Percentiles rank a stretch among this genome's conserved stretches.
Conservation (phyloP, 1,140 invertebrate genomes). For the Rhynchophorus ferrugineus region DNA sequence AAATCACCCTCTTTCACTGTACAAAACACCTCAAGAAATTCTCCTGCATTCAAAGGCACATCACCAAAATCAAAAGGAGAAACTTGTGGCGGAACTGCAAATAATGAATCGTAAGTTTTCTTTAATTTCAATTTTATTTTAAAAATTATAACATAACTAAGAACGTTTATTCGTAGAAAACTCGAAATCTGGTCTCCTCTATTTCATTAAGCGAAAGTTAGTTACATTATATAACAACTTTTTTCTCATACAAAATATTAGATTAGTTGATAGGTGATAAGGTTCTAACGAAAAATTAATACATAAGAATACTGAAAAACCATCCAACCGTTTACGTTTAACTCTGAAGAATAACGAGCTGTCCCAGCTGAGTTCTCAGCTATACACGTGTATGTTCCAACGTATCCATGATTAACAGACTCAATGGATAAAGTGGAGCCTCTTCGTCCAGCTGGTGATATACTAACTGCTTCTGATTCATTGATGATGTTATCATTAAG, state of each 20-base stretch:
- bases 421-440: slow-evolving; percentile 68
- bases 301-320: background rate
- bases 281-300: too few species aligned
- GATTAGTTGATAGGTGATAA: too few species aligned
- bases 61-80: slow-evolving; percentile 60
- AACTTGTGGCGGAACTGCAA: slow-evolving; percentile 55
- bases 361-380: slow-evolving; percentile 69
- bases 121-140: background rate
- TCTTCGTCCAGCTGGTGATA: slow-evolving; percentile 53
- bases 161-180: too few species aligned
- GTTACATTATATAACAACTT: too few species aligned
- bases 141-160: background rate
- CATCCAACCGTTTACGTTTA: slow-evolving; percentile 54
- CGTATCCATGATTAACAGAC: slow-evolving; percentile 63
- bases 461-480: slow-evolving; percentile 19
- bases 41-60: slow-evolving; percentile 59
- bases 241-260: too few species aligned
- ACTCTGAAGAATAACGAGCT: slow-evolving; percentile 57
- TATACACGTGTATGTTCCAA: slow-evolving; percentile 69
- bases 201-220: too few species aligned
- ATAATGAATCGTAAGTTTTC: background rate
- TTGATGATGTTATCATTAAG: slow-evolving; percentile 47
- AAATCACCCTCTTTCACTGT: slow-evolving; percentile 63
- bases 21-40: slow-evolving; percentile 65
- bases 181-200: too few species aligned